Percentiles rank a stretch among this genome's conserved stretches.
Evolutionary conservation across 2,113 vertebrate species (phyloP).

Genomic region (Gorsachius goisagi): DNA sequence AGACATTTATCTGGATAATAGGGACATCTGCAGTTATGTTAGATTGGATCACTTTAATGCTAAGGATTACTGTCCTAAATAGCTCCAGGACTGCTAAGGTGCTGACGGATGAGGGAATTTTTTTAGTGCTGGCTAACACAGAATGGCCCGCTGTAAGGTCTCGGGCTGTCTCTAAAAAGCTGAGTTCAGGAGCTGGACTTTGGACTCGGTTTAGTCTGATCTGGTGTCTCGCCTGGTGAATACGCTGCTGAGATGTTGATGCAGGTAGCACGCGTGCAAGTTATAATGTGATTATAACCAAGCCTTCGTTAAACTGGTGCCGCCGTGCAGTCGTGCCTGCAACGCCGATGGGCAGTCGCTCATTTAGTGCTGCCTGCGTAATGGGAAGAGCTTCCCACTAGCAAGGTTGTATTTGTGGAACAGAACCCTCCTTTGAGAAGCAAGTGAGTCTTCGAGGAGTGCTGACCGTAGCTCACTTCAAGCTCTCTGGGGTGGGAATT

Average conservation of each 20-base stretch:
- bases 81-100: not conserved
- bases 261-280: not conserved
- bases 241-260: accelerated
- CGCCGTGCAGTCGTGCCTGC: not conserved
- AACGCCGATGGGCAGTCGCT: not conserved
- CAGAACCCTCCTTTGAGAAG: not conserved
- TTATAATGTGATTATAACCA: not conserved
- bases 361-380: accelerated
- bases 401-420: not conserved
- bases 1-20: not conserved
- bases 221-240: not conserved
- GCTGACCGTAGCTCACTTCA: accelerated
- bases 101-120: accelerated
- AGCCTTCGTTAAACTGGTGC: not conserved
- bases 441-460: not conserved
- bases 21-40: not conserved
- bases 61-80: not conserved
- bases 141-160: not conserved
- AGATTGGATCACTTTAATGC: not conserved
- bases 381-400: not conserved
- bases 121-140: not conserved
- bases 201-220: not conserved
- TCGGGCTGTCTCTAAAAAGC: accelerated
- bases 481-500: not conserved
- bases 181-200: not conserved